Percentiles rank a stretch among this genome's conserved stretches.
phyloP scores from a whole-genome alignment of 2,797 vertebrate species.

The Cuniculus paca region DNA sequence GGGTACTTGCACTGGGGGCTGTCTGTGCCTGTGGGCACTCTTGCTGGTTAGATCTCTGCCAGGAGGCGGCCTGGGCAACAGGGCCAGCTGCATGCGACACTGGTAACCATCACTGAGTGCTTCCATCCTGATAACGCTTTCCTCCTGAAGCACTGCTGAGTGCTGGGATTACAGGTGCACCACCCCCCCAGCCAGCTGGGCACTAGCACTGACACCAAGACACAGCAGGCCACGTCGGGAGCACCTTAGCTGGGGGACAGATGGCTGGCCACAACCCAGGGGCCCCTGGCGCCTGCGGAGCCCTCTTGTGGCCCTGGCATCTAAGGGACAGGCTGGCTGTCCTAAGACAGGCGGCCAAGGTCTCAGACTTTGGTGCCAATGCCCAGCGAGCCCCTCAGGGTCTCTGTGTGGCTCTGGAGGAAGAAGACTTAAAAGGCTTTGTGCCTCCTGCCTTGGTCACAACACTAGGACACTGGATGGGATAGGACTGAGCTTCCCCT shows the following conservation, averaged over 20 bases:
- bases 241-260: background rate
- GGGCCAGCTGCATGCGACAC: background rate
- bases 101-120: too few relatives aligned
- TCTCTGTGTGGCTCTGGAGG: background rate
- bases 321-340: background rate
- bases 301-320: background rate
- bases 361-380: background rate
- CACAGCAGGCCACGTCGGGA: fast-evolving
- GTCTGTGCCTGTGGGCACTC: background rate
- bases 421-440: background rate
- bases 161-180: background rate
- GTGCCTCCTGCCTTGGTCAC: background rate
- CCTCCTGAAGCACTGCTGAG: background rate
- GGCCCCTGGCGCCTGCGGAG: background rate
- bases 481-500: background rate
- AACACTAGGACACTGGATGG: background rate
- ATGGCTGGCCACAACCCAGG: background rate
- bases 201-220: background rate
- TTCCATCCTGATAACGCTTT: background rate
- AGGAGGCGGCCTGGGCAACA: background rate
- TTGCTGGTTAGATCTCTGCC: background rate
- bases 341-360: background rate
- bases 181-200: background rate
- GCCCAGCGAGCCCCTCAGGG: background rate
- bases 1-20: background rate